Evolutionary conservation across 2,113 vertebrate species (phyloP).

Genomic region (Struthidea cinerea): DNA sequence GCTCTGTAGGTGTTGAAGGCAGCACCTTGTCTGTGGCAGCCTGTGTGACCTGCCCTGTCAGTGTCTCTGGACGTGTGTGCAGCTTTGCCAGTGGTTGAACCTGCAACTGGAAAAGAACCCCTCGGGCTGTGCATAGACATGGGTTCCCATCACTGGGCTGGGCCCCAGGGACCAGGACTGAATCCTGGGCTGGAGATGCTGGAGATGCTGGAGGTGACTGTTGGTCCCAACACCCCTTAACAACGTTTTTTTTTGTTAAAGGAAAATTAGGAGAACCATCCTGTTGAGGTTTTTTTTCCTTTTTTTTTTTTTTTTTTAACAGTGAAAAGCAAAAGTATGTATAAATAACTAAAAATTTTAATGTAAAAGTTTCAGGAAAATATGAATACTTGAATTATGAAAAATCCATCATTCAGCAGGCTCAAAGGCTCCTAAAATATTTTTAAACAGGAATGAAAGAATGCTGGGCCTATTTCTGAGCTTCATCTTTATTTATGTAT

Average conservation of each 20-base stretch:
- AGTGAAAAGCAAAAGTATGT: neutral
- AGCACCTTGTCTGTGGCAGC: neutral
- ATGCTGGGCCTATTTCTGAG: neutral
- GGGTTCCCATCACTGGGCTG: rapidly evolving
- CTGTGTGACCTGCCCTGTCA: rapidly evolving
- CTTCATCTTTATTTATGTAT: conserved; percentile 34
- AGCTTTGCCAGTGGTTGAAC: rapidly evolving
- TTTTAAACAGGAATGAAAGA: neutral
- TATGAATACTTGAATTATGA: conserved; percentile 1
- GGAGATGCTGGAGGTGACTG: neutral
- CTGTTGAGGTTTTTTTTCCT: neutral
- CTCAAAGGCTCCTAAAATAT: conserved; percentile 1
- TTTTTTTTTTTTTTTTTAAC: neutral
- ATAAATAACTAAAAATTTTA: neutral
- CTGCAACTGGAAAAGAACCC: rapidly evolving
- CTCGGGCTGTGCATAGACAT: rapidly evolving
- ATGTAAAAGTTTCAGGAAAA: neutral
- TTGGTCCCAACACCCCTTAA: neutral
- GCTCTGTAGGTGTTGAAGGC: neutral
- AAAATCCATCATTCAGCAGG: neutral
- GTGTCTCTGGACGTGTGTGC: rapidly evolving
- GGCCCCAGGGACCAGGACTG: rapidly evolving
- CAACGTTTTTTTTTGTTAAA: neutral
- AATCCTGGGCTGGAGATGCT: neutral
- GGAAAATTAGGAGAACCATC: neutral